Evolutionary conservation across 2,113 vertebrate species (phyloP).

Genomic region (Oryzias celebensis): DNA sequence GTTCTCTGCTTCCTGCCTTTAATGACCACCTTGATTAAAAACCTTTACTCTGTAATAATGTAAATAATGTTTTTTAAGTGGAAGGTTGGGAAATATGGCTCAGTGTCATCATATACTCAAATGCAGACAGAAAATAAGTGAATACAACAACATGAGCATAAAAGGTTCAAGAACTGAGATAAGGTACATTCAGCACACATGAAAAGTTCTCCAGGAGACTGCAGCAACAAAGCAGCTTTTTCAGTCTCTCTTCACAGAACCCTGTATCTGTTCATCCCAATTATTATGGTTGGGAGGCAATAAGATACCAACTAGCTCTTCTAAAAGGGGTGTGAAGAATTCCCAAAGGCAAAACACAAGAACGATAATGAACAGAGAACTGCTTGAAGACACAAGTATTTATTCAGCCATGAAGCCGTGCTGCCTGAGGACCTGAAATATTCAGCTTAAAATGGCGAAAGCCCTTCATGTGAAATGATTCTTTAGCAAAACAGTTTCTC

Average conservation of each 20-base stretch:
- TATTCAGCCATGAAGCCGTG: slow-evolving; percentile 29
- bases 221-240: not conserved
- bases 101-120: too few relatives aligned
- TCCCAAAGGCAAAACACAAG: slow-evolving; percentile 21
- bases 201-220: not conserved
- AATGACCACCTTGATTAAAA: too few relatives aligned
- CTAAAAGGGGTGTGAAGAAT: slow-evolving; percentile 26
- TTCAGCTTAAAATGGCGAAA: slow-evolving; percentile 1
- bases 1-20: too few relatives aligned
- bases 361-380: slow-evolving; percentile 37
- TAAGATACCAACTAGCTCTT: slow-evolving; percentile 21
- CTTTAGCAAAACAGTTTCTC: not conserved
- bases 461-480: not conserved
- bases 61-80: too few relatives aligned
- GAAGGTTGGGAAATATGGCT: too few relatives aligned
- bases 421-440: slow-evolving; percentile 15
- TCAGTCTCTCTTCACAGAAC: not conserved
- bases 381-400: slow-evolving; percentile 28
- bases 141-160: too few relatives aligned
- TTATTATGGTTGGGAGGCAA: slow-evolving; percentile 4
- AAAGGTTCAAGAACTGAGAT: too few relatives aligned
- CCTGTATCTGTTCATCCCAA: slow-evolving; percentile 11
- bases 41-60: too few relatives aligned
- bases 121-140: too few relatives aligned
- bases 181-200: not conserved